Conservation (phyloP, 2,113 vertebrate genomes). For the Psittacara wagleri region DNA sequence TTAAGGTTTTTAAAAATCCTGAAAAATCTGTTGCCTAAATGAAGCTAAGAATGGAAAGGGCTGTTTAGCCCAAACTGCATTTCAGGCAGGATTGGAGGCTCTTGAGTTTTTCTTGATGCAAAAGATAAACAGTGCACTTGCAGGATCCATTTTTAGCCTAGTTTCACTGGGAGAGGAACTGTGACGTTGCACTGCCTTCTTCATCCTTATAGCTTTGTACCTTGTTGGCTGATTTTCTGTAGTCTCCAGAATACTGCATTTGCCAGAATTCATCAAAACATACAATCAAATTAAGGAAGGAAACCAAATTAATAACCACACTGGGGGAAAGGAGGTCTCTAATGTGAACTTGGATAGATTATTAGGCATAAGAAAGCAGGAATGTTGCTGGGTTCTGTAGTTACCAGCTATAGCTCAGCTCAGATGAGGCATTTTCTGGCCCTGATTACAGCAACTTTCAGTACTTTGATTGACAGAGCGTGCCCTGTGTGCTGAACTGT, state of each 20-base stretch:
- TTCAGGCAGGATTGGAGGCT: background rate
- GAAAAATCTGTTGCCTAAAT: background rate
- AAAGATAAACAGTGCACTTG: background rate
- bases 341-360: background rate
- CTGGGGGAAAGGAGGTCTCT: background rate
- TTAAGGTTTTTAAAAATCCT: background rate
- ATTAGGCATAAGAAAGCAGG: background rate
- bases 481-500: background rate
- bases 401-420: slow-evolving; percentile 20
- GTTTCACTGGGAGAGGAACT: background rate
- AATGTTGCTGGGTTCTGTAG: background rate
- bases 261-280: background rate
- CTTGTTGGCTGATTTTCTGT: background rate
- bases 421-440: background rate
- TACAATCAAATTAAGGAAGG: background rate
- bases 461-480: background rate
- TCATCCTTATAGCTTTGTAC: background rate
- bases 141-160: background rate
- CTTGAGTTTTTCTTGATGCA: background rate
- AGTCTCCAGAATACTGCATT: background rate
- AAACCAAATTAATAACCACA: background rate
- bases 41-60: background rate
- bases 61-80: background rate
- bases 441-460: background rate
- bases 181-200: background rate